phyloP scores from a whole-genome alignment of 30 jellyfish, hydroid and myxozoan species.

The Hydractinia symbiolongicarpus region DNA sequence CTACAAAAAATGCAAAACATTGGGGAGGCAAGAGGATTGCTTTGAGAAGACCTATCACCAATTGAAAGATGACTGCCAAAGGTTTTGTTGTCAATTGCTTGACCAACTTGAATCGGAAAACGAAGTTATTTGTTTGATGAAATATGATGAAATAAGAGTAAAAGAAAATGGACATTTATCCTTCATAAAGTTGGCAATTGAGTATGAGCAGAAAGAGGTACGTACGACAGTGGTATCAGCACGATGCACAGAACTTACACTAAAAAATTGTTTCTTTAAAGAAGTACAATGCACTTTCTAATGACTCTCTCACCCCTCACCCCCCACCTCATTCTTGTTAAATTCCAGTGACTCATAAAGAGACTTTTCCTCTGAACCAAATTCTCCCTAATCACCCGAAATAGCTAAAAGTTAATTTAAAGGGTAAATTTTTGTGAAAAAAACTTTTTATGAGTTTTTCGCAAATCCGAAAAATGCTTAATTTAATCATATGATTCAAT shows the following conservation, averaged over 20 bases:
- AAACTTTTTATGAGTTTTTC: too few species aligned
- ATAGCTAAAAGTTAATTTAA: too few species aligned
- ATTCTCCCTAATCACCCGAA: too few species aligned
- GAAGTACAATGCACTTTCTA: too few species aligned
- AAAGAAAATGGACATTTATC: slow-evolving; percentile 31
- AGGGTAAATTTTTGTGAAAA: too few species aligned
- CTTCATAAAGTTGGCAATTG: slow-evolving; percentile 47
- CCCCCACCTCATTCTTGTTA: too few species aligned
- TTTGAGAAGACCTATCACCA: slow-evolving; percentile 49
- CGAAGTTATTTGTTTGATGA: slow-evolving; percentile 13
- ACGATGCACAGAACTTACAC: neutral
- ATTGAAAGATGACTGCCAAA: slow-evolving; percentile 25
- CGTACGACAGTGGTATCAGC: neutral
- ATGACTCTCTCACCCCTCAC: too few species aligned
- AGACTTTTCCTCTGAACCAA: too few species aligned
- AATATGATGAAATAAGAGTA: neutral
- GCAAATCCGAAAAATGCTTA: too few species aligned
- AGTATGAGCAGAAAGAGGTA: slow-evolving; percentile 63
- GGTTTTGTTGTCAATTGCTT: slow-evolving; percentile 46
- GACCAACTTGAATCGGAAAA: slow-evolving; percentile 35
- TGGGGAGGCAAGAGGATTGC: slow-evolving; percentile 45
- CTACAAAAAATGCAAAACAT: slow-evolving; percentile 33
- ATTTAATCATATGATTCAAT: too few species aligned
- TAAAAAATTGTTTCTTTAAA: neutral
- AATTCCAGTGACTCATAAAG: too few species aligned